phyloP scores from a whole-genome alignment of 2,888 invertebrate genomes.

The Aporophyla nigra region DNA sequence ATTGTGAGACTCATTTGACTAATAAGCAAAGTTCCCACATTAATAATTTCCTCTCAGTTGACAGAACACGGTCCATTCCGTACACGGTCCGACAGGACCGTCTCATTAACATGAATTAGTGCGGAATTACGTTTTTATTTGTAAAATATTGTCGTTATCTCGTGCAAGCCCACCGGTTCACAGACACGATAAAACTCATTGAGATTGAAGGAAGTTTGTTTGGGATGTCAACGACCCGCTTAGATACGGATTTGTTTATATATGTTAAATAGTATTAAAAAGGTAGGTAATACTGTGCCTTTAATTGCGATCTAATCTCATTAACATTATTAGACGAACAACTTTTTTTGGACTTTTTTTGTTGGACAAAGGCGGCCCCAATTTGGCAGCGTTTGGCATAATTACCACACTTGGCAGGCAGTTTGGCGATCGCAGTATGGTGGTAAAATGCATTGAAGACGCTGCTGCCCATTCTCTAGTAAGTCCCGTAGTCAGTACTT shows the following conservation, averaged over 20 bases:
- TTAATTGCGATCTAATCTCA: neutral
- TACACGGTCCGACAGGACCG: neutral
- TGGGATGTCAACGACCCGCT: conserved; percentile 34
- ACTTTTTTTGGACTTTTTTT: too few relatives aligned
- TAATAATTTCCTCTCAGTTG: conserved; percentile 29
- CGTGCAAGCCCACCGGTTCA: conserved; percentile 44
- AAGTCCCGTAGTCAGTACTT: too few relatives aligned
- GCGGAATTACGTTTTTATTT: conserved; percentile 52
- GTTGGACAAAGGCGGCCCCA: too few relatives aligned
- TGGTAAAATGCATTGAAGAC: too few relatives aligned
- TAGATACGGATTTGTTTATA: neutral
- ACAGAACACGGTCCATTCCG: conserved; percentile 1
- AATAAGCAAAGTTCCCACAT: conserved; percentile 36
- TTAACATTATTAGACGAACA: too few relatives aligned
- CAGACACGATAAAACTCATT: conserved; percentile 41
- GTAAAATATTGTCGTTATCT: conserved; percentile 47
- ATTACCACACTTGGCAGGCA: too few relatives aligned
- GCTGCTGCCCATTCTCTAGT: too few relatives aligned
- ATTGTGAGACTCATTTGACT: conserved; percentile 18
- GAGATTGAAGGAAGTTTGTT: conserved; percentile 24
- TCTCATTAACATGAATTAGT: conserved; percentile 60
- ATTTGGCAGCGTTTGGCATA: too few relatives aligned
- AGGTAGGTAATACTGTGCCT: neutral
- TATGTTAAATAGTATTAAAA: neutral
- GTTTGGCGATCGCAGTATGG: too few relatives aligned